These are phyloP conservation scores for Brachypodius melanocephalos DNA, from an alignment of 2,113 vertebrate species.

Conservation along the genomic window DNA sequence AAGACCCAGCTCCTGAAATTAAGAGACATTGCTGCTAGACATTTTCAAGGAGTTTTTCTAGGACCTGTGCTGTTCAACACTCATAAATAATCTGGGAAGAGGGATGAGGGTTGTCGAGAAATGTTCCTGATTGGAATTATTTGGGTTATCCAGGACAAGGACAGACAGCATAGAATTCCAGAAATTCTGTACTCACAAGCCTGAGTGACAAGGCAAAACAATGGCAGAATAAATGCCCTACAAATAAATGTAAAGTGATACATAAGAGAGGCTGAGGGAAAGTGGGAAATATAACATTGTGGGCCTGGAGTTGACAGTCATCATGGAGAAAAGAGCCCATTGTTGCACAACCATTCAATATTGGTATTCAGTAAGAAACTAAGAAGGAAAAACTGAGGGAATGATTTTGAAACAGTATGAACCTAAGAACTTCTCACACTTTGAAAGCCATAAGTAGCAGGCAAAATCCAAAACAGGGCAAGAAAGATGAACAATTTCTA, in stretches of 20 bases:
- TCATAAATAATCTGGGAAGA: not conserved
- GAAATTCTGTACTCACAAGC: not conserved
- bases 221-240: not conserved
- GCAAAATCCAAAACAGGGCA: not conserved
- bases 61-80: not conserved
- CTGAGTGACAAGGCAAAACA: not conserved
- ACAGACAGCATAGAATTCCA: not conserved
- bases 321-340: not conserved
- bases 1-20: not conserved
- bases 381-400: not conserved
- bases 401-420: not conserved
- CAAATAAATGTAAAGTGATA: not conserved
- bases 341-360: not conserved
- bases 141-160: not conserved
- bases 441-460: not conserved
- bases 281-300: not conserved
- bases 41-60: not conserved
- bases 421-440: not conserved
- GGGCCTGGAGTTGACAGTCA: not conserved
- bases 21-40: not conserved
- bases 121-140: not conserved
- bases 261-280: not conserved
- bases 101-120: not conserved
- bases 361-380: not conserved
- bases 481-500: not conserved